Conservation (phyloP, 2,797 vertebrate species). For the Notoglanidium macrostoma region DNA sequence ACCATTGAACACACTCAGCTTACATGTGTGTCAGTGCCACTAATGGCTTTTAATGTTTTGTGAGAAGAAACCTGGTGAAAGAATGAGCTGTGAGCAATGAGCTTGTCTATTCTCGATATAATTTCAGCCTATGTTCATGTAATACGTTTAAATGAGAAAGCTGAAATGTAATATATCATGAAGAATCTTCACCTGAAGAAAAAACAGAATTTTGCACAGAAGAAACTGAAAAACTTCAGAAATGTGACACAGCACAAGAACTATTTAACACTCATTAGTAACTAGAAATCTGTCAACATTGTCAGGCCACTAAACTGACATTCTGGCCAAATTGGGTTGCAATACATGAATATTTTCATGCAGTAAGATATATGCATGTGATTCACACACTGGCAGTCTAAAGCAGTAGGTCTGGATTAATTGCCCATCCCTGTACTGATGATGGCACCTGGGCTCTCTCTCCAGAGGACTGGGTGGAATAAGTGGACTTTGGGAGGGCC, state of each 20-base stretch:
- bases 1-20: background rate
- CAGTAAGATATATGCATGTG: background rate
- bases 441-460: background rate
- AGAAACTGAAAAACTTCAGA: background rate
- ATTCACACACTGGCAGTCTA: background rate
- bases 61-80: background rate
- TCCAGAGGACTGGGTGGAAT: background rate
- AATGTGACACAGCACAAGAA: conserved; percentile 9
- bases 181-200: too few species aligned
- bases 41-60: background rate
- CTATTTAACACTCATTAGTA: background rate
- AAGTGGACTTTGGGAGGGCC: background rate
- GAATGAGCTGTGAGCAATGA: too few species aligned
- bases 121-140: background rate
- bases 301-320: background rate
- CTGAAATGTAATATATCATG: background rate
- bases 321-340: too few species aligned
- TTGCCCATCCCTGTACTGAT: background rate
- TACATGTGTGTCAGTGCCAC: background rate
- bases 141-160: background rate
- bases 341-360: too few species aligned
- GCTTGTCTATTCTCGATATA: too few species aligned
- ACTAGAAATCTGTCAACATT: background rate
- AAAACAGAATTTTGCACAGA: background rate
- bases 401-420: background rate